Percentiles rank a stretch among this genome's conserved stretches.
phyloP scores from a whole-genome alignment of 2,888 invertebrate genomes.

The Aethes cnicana region DNA sequence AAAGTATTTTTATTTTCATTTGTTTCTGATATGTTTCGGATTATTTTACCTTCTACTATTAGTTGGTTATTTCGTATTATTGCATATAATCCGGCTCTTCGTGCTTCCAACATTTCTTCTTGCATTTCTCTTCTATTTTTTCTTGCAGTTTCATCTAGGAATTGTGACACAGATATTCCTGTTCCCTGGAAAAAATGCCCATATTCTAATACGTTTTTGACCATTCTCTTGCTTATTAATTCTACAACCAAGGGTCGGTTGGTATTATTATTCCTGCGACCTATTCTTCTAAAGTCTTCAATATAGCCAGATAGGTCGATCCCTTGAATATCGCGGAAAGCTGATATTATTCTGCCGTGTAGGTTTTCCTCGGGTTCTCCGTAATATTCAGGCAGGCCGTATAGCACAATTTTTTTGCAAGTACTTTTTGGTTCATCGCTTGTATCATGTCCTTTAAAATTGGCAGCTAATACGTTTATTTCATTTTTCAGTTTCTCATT shows the following conservation, averaged over 20 bases:
- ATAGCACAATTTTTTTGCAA: constrained; percentile 11
- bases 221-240: background rate
- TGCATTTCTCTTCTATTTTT: background rate
- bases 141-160: background rate
- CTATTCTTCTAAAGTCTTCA: constrained; percentile 8
- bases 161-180: background rate
- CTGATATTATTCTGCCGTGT: constrained; percentile 3
- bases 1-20: too few relatives aligned
- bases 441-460: background rate
- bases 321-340: background rate
- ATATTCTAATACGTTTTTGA: background rate
- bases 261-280: background rate
- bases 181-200: background rate
- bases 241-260: constrained; percentile 8
- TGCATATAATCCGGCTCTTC: constrained; percentile 1
- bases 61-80: constrained; percentile 6
- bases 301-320: background rate
- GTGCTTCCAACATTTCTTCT: constrained; percentile 1
- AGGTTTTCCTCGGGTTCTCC: background rate
- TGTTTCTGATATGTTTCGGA: background rate
- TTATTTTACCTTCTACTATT: background rate
- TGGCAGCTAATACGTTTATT: background rate
- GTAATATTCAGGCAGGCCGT: constrained; percentile 1
- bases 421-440: background rate
- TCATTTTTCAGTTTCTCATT: background rate